Conservation (phyloP, 2,888 invertebrate genomes). For the Napeogenes sylphis region DNA sequence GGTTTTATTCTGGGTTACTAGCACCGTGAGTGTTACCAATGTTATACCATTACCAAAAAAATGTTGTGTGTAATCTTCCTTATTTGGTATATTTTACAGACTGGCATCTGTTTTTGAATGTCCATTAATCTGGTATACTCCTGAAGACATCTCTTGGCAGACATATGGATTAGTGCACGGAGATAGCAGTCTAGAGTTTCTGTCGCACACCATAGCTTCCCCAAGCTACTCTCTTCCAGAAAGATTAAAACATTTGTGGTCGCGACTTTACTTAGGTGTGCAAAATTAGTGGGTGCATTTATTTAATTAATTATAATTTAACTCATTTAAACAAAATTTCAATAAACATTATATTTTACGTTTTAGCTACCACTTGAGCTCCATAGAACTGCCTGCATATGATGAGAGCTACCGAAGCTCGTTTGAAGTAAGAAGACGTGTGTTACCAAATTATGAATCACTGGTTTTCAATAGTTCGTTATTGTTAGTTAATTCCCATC, state of each 20-base stretch:
- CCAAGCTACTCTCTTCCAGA: slow-evolving; percentile 37
- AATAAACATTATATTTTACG: background rate
- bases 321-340: background rate
- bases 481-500: slow-evolving; percentile 51
- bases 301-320: slow-evolving; percentile 10
- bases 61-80: too few relatives aligned
- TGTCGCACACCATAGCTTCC: slow-evolving; percentile 28
- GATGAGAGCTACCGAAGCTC: slow-evolving; percentile 40
- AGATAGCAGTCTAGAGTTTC: slow-evolving; percentile 39
- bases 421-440: slow-evolving; percentile 39
- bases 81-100: slow-evolving; percentile 30
- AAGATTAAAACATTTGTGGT: slow-evolving; percentile 38
- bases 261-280: slow-evolving; percentile 41
- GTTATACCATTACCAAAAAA: too few relatives aligned
- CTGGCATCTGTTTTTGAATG: slow-evolving; percentile 48
- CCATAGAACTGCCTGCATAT: slow-evolving; percentile 45
- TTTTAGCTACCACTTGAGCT: slow-evolving; percentile 43
- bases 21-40: slow-evolving; percentile 48
- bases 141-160: slow-evolving; percentile 46
- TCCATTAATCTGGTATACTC: slow-evolving; percentile 53
- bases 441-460: slow-evolving; percentile 42
- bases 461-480: slow-evolving; percentile 45
- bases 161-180: slow-evolving; percentile 46
- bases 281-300: slow-evolving; percentile 46
- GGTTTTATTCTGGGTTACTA: slow-evolving; percentile 50